These are phyloP conservation scores for Nomada hirtipes DNA, from an alignment of 2,888 invertebrate genomes.

Conservation along the genomic window DNA sequence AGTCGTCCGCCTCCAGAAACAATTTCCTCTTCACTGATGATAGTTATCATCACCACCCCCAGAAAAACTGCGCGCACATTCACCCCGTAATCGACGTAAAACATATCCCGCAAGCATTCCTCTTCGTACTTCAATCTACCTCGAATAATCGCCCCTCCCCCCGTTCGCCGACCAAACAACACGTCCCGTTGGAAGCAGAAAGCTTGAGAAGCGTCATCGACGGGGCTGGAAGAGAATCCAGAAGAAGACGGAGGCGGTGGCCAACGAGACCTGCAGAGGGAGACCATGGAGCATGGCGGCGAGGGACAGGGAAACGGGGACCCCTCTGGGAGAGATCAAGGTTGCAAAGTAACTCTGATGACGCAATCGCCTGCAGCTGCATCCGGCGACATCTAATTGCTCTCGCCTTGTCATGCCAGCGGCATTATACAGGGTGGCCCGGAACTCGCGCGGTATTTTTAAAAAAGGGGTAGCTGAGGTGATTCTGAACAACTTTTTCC, in stretches of 20 bases:
- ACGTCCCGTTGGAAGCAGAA: background rate
- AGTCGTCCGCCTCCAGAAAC: too few relatives aligned
- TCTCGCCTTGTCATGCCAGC: constrained; percentile 75
- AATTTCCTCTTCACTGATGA: too few relatives aligned
- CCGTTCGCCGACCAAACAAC: background rate
- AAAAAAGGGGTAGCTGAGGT: too few relatives aligned
- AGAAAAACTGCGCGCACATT: too few relatives aligned
- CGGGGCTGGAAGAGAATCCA: background rate
- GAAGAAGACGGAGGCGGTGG: constrained; percentile 14
- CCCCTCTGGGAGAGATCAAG: constrained; percentile 80
- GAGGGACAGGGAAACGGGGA: constrained; percentile 59
- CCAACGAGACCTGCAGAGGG: constrained; percentile 17
- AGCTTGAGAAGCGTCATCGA: constrained; percentile 14
- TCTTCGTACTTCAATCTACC: background rate
- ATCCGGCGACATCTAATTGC: constrained; percentile 83
- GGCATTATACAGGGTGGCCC: too few relatives aligned
- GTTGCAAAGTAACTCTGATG: constrained; percentile 79
- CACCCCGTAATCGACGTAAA: too few relatives aligned
- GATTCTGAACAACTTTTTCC: too few relatives aligned
- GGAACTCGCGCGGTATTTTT: too few relatives aligned
- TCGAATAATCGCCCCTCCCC: background rate
- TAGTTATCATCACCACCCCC: too few relatives aligned
- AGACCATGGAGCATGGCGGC: constrained; percentile 9
- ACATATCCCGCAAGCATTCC: background rate
- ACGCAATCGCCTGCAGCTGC: constrained; percentile 82